A percentile compares a stretch with the other conserved stretches of the same genome.
Conservation (phyloP, 2,113 vertebrate genomes). For the Tauraco erythrolophus region DNA sequence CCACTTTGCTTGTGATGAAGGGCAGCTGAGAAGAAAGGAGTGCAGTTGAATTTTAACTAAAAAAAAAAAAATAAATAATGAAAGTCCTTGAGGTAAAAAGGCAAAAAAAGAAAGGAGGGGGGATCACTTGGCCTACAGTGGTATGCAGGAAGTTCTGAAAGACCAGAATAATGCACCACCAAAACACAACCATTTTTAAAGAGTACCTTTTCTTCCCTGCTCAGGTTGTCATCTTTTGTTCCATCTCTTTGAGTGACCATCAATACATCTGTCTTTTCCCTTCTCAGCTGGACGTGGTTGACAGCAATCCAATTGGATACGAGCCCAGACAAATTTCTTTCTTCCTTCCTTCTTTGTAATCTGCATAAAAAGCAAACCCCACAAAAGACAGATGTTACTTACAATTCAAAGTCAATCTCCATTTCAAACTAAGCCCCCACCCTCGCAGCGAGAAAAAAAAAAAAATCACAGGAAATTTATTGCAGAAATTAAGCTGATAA, state of each 20-base stretch:
- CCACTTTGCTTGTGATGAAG: conserved; percentile 33
- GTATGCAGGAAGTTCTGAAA: conserved; percentile 40
- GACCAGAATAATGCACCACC: neutral
- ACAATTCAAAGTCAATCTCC: neutral
- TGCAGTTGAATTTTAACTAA: conserved; percentile 21
- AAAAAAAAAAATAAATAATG: neutral
- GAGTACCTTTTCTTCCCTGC: neutral
- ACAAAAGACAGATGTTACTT: neutral
- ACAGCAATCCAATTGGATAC: neutral
- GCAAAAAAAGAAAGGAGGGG: neutral
- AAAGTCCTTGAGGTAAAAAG: neutral
- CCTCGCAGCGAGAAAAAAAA: neutral
- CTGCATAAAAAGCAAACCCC: neutral
- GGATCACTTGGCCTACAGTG: conserved; percentile 25
- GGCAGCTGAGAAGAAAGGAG: conserved; percentile 5
- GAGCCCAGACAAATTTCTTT: neutral
- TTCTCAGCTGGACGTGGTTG: neutral
- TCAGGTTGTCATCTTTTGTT: conserved; percentile 16
- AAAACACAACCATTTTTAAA: conserved; percentile 8
- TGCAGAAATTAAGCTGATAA: conserved; percentile 50
- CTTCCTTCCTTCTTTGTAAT: neutral
- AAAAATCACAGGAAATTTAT: neutral
- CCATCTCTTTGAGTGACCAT: neutral
- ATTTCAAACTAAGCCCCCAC: neutral
- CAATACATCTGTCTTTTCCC: conserved; percentile 13